Conservation (phyloP, 2,797 vertebrate genomes). For the Tolypeutes matacus region DNA sequence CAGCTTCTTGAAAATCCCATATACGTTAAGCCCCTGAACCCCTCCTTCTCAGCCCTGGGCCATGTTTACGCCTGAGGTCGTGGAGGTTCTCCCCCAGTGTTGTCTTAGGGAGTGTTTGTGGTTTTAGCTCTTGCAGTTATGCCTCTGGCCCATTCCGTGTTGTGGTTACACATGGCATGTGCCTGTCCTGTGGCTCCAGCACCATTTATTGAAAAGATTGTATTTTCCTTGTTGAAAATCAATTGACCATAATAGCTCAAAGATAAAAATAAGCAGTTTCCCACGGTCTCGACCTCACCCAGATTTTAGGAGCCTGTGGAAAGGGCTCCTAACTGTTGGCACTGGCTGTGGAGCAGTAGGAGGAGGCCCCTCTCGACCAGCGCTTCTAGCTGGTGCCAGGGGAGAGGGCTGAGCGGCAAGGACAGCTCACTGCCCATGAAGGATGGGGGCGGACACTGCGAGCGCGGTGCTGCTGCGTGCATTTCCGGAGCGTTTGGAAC, state of each 20-base stretch:
- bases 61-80: neutral
- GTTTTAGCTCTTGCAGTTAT: neutral
- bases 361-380: neutral
- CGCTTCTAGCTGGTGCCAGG: too few species aligned
- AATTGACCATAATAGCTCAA: neutral
- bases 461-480: accelerated
- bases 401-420: too few species aligned
- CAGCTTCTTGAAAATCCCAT: too few species aligned
- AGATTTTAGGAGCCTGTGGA: neutral
- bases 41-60: neutral
- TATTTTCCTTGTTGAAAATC: neutral
- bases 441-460: too few species aligned
- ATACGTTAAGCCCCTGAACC: too few species aligned
- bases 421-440: neutral
- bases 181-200: neutral
- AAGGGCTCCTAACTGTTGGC: neutral
- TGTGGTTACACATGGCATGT: too few species aligned
- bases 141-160: neutral
- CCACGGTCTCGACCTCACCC: neutral
- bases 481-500: neutral
- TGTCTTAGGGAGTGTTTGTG: neutral
- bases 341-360: neutral
- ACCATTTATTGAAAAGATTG: neutral
- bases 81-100: neutral
- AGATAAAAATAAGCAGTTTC: neutral